A percentile compares a stretch with the other conserved stretches of the same genome.
phyloP scores from a whole-genome alignment of 2,888 invertebrate genomes.

The Lasioglossum pauxillum region DNA sequence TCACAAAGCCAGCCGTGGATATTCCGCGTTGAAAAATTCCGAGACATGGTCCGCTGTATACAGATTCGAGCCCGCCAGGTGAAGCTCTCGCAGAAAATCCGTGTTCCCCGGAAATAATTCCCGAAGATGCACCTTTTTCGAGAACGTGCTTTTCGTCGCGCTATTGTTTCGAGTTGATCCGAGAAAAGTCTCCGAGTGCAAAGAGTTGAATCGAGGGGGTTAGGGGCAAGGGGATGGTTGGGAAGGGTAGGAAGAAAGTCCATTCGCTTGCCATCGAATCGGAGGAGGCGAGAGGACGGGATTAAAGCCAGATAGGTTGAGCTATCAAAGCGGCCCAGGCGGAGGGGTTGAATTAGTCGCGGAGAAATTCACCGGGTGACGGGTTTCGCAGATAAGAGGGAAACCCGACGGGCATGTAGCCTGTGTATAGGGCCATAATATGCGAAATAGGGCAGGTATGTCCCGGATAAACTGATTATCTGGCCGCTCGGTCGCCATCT shows the following conservation, averaged over 20 bases:
- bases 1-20: too few relatives aligned
- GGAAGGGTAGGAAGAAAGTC: neutral
- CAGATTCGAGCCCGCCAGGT: neutral
- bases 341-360: constrained; percentile 45
- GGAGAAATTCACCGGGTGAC: constrained; percentile 53
- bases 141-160: neutral
- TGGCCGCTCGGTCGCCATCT: constrained; percentile 25
- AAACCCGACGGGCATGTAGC: constrained; percentile 28
- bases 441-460: constrained; percentile 59
- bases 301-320: constrained; percentile 28
- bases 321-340: constrained; percentile 24
- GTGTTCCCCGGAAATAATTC: neutral
- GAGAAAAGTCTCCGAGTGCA: neutral
- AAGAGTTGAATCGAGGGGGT: neutral
- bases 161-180: neutral
- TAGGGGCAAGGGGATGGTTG: neutral
- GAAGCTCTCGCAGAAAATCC: neutral
- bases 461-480: constrained; percentile 57
- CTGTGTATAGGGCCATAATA: constrained; percentile 46
- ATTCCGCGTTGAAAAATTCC: neutral
- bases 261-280: constrained; percentile 26
- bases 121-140: neutral
- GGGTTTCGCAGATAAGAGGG: constrained; percentile 53
- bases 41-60: neutral
- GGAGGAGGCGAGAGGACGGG: constrained; percentile 1